Percentiles rank a stretch among this genome's conserved stretches.
These are phyloP conservation scores for Bothrops jararaca DNA, from an alignment of 2,113 vertebrate genomes.

Conservation along the genomic window DNA sequence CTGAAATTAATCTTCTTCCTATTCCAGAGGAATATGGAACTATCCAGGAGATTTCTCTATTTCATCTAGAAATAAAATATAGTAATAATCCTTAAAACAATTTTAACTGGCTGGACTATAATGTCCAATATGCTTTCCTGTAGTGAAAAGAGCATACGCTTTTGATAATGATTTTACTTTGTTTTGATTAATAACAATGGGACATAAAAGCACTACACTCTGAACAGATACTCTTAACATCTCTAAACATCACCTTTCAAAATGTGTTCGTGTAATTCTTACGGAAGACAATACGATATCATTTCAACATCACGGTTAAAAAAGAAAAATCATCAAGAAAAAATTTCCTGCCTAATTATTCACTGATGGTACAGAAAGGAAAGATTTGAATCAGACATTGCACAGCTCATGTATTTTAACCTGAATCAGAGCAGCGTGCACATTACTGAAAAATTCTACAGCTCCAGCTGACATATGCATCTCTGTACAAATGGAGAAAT, in stretches of 20 bases:
- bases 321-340: background rate
- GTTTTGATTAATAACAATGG: no score
- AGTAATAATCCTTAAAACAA: background rate
- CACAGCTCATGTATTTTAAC: background rate
- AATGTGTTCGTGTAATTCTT: background rate
- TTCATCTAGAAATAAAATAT: background rate
- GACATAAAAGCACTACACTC: background rate
- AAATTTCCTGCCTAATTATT: background rate
- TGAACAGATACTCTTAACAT: no score
- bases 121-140: background rate
- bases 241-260: background rate
- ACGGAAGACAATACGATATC: background rate
- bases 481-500: background rate
- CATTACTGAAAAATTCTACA: background rate
- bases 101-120: background rate
- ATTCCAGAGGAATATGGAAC: background rate
- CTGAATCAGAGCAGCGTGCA: background rate
- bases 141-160: background rate
- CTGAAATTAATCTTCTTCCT: background rate
- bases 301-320: background rate
- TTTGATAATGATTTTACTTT: background rate
- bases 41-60: background rate
- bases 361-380: background rate
- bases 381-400: background rate
- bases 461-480: background rate